Conservation (phyloP, 2,113 vertebrate species). For the Cavia porcellus region DNA sequence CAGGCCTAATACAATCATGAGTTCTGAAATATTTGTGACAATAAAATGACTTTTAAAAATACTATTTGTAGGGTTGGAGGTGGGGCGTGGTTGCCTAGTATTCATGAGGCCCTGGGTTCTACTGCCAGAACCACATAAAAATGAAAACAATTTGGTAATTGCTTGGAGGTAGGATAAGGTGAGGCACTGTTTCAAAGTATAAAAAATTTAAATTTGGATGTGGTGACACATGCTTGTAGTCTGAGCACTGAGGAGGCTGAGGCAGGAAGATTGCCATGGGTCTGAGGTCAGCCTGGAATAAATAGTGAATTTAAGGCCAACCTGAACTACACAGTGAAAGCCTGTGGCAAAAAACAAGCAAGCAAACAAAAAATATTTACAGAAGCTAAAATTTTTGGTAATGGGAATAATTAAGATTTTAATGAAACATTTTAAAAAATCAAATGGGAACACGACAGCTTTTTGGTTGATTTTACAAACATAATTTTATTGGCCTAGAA, state of each 20-base stretch:
- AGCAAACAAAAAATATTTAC: not conserved
- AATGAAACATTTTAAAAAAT: not conserved
- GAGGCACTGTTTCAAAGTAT: not conserved
- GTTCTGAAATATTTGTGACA: conserved; percentile 12
- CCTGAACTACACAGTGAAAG: not conserved
- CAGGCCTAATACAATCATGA: not conserved
- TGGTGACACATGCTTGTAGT: not conserved
- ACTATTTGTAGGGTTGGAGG: not conserved
- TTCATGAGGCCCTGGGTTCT: not conserved
- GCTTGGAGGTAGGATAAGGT: not conserved
- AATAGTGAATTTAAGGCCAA: not conserved
- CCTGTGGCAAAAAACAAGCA: not conserved
- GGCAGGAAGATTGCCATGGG: not conserved
- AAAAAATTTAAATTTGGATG: not conserved
- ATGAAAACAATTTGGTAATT: not conserved
- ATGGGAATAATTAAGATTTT: not conserved
- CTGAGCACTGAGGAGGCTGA: not conserved
- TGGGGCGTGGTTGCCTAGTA: not conserved
- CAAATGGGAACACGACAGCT: not conserved
- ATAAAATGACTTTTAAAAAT: conserved; percentile 37
- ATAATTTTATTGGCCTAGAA: not conserved
- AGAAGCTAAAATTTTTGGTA: not conserved
- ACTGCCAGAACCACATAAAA: not conserved
- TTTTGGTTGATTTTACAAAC: not conserved
- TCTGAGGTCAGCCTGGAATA: not conserved